Conservation (phyloP, 2,888 invertebrate species). For the Idaea biselata region DNA sequence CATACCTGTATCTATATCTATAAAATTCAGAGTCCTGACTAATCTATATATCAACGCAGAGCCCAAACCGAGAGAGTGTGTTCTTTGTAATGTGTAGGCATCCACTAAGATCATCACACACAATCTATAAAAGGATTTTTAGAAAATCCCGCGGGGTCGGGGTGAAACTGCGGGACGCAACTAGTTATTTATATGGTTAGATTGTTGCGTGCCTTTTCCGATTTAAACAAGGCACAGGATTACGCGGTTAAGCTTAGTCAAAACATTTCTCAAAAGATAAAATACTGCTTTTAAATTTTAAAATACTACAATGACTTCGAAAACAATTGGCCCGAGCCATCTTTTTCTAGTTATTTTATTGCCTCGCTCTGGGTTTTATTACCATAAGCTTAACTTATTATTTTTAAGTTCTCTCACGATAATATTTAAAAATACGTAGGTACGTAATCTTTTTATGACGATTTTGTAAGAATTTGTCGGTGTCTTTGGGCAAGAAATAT, state of each 20-base stretch:
- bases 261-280: not conserved
- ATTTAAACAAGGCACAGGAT: not conserved
- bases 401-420: not conserved
- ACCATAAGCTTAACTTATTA: not conserved
- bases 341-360: not conserved
- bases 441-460: not conserved
- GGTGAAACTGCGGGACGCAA: too few species aligned
- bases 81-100: too few species aligned
- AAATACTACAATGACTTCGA: not conserved
- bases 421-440: not conserved
- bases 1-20: too few species aligned
- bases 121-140: too few species aligned
- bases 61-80: too few species aligned
- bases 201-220: not conserved
- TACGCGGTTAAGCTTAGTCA: not conserved
- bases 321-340: not conserved
- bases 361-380: not conserved
- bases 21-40: too few species aligned
- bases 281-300: not conserved
- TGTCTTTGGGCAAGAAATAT: too few species aligned
- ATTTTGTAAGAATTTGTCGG: not conserved
- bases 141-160: too few species aligned
- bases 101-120: too few species aligned
- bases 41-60: too few species aligned
- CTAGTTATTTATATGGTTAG: not conserved